Evolutionary conservation across 2,113 vertebrate species (phyloP).

Genomic region (Corythaeola cristata): DNA sequence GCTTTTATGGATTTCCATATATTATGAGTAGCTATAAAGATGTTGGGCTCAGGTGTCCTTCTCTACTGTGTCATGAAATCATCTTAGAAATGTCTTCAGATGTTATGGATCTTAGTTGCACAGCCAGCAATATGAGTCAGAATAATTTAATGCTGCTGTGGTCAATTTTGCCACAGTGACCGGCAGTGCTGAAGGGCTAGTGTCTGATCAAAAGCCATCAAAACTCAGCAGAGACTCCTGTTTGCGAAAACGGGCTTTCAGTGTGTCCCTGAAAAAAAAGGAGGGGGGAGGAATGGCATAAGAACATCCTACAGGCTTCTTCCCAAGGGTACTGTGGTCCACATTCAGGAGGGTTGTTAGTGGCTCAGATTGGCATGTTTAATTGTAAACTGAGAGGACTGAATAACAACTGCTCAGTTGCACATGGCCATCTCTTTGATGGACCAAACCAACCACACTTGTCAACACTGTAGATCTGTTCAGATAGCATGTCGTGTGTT

Average conservation of each 20-base stretch:
- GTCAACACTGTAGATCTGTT: neutral
- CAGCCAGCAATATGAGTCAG: conserved; percentile 36
- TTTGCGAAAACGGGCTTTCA: neutral
- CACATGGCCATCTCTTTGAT: neutral
- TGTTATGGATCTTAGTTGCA: conserved; percentile 8
- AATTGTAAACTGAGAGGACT: neutral
- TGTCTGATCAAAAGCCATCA: conserved; percentile 64
- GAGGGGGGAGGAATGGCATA: neutral
- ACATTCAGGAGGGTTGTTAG: neutral
- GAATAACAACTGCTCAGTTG: neutral
- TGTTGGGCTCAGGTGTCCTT: conserved; percentile 33
- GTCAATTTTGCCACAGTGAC: conserved; percentile 52
- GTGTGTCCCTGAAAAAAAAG: neutral
- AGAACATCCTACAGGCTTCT: conserved; percentile 12
- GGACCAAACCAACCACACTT: neutral
- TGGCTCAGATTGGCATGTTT: neutral
- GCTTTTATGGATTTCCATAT: neutral
- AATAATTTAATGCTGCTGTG: conserved; percentile 59
- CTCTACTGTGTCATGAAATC: neutral
- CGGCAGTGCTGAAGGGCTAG: conserved; percentile 55
- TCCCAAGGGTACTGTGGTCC: neutral
- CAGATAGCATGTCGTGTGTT: neutral
- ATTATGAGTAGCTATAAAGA: neutral
- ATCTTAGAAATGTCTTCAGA: conserved; percentile 17
- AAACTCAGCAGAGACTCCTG: conserved; percentile 29